These are phyloP conservation scores for Mythimna impura DNA, from an alignment of 2,888 invertebrate genomes.

Conservation along the genomic window DNA sequence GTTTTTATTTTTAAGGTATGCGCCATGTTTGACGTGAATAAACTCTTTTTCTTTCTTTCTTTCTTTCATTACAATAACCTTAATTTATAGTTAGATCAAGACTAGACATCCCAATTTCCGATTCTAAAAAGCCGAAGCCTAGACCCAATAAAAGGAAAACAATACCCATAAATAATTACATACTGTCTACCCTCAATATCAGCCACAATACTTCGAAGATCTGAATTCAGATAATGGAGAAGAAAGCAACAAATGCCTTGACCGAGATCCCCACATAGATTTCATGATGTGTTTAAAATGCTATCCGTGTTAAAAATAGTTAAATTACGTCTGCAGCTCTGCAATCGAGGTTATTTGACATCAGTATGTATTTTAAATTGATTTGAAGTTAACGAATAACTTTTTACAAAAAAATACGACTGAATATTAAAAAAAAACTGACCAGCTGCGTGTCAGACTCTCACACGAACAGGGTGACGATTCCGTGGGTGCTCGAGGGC, in stretches of 20 bases:
- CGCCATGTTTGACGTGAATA: no score
- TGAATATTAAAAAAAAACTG: no score
- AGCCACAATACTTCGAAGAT: constrained; percentile 34
- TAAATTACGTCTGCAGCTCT: constrained; percentile 35
- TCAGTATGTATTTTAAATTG: constrained; percentile 14
- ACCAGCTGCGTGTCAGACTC: no score
- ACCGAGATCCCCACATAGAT: constrained; percentile 61
- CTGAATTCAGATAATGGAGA: constrained; percentile 39
- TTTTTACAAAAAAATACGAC: constrained; percentile 9
- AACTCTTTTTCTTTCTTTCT: no score
- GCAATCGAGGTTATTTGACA: constrained; percentile 45
- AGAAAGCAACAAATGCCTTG: constrained; percentile 61
- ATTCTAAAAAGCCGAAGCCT: constrained; percentile 9
- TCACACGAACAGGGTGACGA: no score
- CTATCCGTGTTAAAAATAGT: constrained; percentile 52
- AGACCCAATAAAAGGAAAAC: constrained; percentile 8
- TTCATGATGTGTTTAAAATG: constrained; percentile 54
- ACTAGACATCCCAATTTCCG: constrained; percentile 8
- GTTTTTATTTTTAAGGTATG: no score
- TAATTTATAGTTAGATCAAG: constrained; percentile 17
- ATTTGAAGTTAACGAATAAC: constrained; percentile 5
- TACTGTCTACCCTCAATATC: constrained; percentile 4
- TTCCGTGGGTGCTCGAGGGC: no score
- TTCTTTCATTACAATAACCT: constrained; percentile 1
- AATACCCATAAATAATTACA: constrained; percentile 34